Conservation (phyloP, 2,888 invertebrate species). For the Dusona sp. region DNA sequence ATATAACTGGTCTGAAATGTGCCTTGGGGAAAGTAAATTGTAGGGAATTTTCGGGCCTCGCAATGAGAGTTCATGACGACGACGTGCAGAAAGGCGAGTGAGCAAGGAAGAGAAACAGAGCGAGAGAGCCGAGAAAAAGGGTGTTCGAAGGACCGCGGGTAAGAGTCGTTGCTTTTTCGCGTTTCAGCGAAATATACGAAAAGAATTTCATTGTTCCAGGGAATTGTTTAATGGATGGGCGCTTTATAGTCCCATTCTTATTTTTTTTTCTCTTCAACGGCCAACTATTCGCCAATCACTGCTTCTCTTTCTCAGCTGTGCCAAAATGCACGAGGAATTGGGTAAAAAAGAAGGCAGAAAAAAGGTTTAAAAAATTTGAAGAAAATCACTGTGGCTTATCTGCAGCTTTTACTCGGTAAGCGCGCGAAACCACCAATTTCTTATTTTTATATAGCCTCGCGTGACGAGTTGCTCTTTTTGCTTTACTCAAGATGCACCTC, state of each 20-base stretch:
- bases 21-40: conserved; percentile 70
- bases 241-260: conserved; percentile 47
- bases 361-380: not conserved
- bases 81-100: conserved; percentile 23
- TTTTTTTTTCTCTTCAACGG: conserved; percentile 40
- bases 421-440: conserved; percentile 62
- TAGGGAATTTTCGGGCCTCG: conserved; percentile 69
- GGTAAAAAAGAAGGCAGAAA: conserved; percentile 17
- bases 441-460: conserved; percentile 44
- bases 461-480: conserved; percentile 22
- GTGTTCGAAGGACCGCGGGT: conserved; percentile 5
- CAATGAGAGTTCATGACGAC: conserved; percentile 57
- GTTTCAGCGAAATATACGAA: conserved; percentile 70
- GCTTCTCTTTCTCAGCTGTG: conserved; percentile 48
- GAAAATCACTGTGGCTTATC: conserved; percentile 49
- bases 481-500: not conserved
- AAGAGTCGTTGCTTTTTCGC: conserved; percentile 60
- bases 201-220: conserved; percentile 73
- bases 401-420: conserved; percentile 48
- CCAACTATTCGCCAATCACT: conserved; percentile 51
- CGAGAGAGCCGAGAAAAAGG: conserved; percentile 1
- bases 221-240: conserved; percentile 69
- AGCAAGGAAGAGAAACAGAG: conserved; percentile 1
- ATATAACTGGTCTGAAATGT: conserved; percentile 61
- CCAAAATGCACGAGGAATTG: conserved; percentile 36